Conservation (phyloP, 2,113 vertebrate species). For the Tretioscincus oriximinensis region DNA sequence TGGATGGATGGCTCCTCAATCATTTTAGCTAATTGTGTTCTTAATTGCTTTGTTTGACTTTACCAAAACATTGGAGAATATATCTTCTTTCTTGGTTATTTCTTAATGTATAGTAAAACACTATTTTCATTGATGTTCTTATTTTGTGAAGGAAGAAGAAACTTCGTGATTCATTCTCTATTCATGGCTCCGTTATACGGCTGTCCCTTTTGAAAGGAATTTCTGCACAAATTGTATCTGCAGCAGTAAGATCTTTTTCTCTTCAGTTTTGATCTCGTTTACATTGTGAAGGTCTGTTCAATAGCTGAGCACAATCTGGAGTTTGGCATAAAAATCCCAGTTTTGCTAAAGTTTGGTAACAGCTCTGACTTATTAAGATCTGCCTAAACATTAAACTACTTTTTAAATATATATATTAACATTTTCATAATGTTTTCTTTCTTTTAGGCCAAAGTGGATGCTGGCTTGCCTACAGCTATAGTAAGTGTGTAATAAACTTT, state of each 20-base stretch:
- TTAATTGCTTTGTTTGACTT: neutral
- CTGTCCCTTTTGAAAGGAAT: constrained; percentile 92
- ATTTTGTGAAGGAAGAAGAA: constrained; percentile 73
- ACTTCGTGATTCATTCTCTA: constrained; percentile 71
- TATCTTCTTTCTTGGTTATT: neutral
- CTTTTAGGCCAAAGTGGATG: constrained; percentile 94
- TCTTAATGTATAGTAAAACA: neutral
- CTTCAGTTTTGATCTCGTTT: neutral
- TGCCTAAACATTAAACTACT: too few relatives aligned
- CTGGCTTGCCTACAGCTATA: constrained; percentile 94
- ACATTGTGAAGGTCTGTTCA: too few relatives aligned
- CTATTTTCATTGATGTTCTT: constrained; percentile 12
- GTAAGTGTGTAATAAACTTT: constrained; percentile 77
- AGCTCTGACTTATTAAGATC: neutral
- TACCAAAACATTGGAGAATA: neutral
- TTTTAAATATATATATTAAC: neutral
- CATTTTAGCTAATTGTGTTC: neutral
- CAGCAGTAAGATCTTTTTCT: constrained; percentile 81
- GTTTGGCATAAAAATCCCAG: neutral
- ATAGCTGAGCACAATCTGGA: neutral
- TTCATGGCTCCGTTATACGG: constrained; percentile 90
- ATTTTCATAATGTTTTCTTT: constrained; percentile 9
- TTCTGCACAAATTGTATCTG: constrained; percentile 94
- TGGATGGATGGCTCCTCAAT: too few relatives aligned
- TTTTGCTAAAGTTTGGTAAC: neutral